Percentiles rank a stretch among this genome's conserved stretches.
Evolutionary conservation across 2,888 invertebrate genomes (phyloP).

Genomic region (Auanema freiburgensis): DNA sequence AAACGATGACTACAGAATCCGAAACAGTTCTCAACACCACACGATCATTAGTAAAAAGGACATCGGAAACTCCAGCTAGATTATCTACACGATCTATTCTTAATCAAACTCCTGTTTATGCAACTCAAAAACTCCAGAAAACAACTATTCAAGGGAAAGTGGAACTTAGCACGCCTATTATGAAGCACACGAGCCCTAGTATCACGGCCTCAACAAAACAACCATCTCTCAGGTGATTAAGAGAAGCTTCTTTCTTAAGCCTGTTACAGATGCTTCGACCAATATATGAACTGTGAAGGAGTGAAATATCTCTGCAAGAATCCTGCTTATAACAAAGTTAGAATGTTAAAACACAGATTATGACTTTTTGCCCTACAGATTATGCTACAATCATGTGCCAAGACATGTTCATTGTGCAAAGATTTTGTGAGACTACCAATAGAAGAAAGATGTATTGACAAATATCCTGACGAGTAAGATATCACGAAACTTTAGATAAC

Average conservation of each 20-base stretch:
- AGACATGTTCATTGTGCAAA: slow-evolving; percentile 15
- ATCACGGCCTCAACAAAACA: background rate
- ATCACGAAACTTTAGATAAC: too few species aligned
- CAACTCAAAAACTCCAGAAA: background rate
- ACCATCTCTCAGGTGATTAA: background rate
- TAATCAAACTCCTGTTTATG: background rate
- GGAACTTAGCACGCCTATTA: background rate
- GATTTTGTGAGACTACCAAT: slow-evolving; percentile 11
- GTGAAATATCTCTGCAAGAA: slow-evolving; percentile 2
- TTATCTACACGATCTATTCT: too few species aligned
- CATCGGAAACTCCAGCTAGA: too few species aligned
- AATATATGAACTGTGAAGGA: background rate
- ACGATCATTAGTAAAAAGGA: too few species aligned
- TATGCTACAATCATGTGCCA: slow-evolving; percentile 15
- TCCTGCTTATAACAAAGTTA: slow-evolving; percentile 8
- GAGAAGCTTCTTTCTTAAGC: too few species aligned
- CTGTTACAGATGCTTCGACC: slow-evolving; percentile 16
- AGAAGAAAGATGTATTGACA: slow-evolving; percentile 11
- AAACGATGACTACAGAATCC: too few species aligned
- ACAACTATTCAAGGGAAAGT: background rate
- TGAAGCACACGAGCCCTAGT: background rate
- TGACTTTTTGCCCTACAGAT: slow-evolving; percentile 8
- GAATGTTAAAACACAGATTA: background rate
- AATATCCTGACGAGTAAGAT: slow-evolving; percentile 13
- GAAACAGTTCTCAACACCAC: too few species aligned